Evolutionary conservation across 2,888 invertebrate species (phyloP).

Genomic region (Mayetiola destructor): DNA sequence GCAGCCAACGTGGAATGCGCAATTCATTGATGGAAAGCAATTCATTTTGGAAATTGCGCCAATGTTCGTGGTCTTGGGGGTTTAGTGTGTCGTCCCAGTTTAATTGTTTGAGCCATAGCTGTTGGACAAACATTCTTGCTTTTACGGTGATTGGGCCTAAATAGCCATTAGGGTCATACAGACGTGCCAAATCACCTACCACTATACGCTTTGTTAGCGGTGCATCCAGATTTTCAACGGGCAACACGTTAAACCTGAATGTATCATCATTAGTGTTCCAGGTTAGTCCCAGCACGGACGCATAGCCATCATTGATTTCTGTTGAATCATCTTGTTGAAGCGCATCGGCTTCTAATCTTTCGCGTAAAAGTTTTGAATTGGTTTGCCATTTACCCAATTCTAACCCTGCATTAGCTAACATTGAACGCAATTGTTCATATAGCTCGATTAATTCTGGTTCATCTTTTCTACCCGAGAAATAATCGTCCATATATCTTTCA

Average conservation of each 20-base stretch:
- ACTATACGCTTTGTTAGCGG: conserved; percentile 12
- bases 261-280: background rate
- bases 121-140: conserved; percentile 18
- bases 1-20: background rate
- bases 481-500: conserved; percentile 13
- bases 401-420: background rate
- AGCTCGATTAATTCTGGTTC: background rate
- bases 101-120: conserved; percentile 15
- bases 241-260: background rate
- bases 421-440: background rate
- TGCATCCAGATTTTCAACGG: too few species aligned
- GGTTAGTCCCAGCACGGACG: background rate
- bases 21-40: conserved; percentile 14
- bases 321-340: background rate
- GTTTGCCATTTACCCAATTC: conserved; percentile 4
- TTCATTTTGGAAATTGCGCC: conserved; percentile 14
- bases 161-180: conserved; percentile 19
- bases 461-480: background rate
- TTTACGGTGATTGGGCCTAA: conserved; percentile 17
- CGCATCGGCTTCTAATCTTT: background rate
- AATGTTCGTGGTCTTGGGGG: background rate
- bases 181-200: conserved; percentile 14
- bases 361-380: background rate
- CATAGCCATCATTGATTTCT: background rate
- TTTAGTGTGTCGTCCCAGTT: conserved; percentile 18